Conservation (phyloP, 2,797 vertebrate genomes). For the Limosa lapponica region DNA sequence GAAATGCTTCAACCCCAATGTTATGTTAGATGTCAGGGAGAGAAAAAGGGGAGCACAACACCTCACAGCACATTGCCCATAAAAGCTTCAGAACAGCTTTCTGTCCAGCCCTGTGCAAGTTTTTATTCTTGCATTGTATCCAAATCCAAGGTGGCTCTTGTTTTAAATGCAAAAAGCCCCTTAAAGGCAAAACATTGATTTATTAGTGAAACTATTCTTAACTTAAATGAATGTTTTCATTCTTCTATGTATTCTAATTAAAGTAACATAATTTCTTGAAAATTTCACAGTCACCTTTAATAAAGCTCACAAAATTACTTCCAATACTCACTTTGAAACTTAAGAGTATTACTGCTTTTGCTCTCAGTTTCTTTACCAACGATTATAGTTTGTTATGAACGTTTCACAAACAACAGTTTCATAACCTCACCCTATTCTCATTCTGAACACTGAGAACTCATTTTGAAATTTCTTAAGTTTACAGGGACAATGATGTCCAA, state of each 20-base stretch:
- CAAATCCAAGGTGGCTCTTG: not conserved
- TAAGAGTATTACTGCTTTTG: not conserved
- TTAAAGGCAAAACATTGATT: not conserved
- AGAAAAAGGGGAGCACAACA: not conserved
- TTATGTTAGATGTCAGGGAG: not conserved
- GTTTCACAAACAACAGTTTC: not conserved
- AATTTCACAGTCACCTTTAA: not conserved
- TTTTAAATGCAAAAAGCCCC: not conserved
- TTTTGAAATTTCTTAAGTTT: not conserved
- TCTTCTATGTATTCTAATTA: not conserved
- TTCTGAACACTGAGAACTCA: not conserved
- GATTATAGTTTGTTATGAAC: not conserved
- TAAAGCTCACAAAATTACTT: not conserved
- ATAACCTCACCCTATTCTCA: not conserved
- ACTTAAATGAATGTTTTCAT: not conserved
- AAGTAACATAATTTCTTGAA: not conserved
- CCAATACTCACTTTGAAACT: not conserved
- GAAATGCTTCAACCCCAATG: not conserved
- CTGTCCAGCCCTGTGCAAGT: not conserved
- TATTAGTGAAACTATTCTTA: not conserved
- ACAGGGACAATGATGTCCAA: not conserved
- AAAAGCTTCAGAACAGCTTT: not conserved
- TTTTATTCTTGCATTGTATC: not conserved
- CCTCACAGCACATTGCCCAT: not conserved
- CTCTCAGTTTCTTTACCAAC: not conserved